A percentile compares a stretch with the other conserved stretches of the same genome.
Evolutionary conservation across 1,140 invertebrate genomes (phyloP).

Genomic region (Leucophenga varia): DNA sequence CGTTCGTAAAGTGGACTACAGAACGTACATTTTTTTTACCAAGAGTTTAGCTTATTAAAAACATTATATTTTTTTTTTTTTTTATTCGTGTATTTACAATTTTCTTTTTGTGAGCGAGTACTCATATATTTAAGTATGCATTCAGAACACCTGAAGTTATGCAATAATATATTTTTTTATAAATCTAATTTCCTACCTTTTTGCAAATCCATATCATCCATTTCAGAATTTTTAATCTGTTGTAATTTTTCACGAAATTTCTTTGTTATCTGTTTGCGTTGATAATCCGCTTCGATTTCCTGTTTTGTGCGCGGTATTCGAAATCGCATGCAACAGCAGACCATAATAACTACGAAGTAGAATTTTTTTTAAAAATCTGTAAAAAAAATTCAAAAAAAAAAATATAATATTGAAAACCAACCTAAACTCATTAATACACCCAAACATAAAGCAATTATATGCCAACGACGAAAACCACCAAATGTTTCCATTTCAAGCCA

Average conservation of each 20-base stretch:
- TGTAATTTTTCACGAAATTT: constrained; percentile 79
- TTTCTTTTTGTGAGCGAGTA: no score
- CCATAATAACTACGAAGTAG: constrained; percentile 65
- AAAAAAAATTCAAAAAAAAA: constrained; percentile 8
- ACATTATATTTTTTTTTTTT: no score
- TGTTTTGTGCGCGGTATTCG: constrained; percentile 88
- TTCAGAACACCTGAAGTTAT: no score
- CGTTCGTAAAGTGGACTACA: no score
- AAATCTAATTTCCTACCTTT: constrained; percentile 62
- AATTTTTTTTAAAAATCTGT: background rate
- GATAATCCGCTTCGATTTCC: constrained; percentile 89
- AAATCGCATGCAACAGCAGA: constrained; percentile 85
- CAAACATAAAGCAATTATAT: constrained; percentile 63
- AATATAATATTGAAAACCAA: no score
- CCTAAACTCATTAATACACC: constrained; percentile 58
- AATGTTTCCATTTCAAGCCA: constrained; percentile 63
- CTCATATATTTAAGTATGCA: no score
- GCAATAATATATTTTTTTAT: constrained; percentile 7
- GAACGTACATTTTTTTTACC: no score
- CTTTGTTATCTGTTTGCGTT: constrained; percentile 76
- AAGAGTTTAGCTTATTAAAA: no score
- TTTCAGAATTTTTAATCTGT: constrained; percentile 80
- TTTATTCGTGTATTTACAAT: no score
- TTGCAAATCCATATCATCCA: constrained; percentile 79
- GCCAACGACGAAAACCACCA: constrained; percentile 65